Base-by-base conservation (phyloP, 1,140 invertebrate genomes). In the Drosophila nigrodunni region DNA sequence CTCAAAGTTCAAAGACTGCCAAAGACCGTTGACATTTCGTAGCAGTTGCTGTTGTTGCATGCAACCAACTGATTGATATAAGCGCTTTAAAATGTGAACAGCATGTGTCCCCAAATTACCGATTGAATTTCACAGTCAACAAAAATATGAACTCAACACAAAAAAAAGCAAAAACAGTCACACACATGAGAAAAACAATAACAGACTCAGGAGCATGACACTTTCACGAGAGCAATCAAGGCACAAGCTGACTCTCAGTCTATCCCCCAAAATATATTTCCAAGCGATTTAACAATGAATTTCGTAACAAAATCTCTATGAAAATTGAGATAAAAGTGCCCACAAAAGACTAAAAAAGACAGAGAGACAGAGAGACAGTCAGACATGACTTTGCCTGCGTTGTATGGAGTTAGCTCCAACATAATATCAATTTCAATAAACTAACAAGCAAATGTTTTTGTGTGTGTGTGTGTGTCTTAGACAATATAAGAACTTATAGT, bases 401-500 rank as follows among this genome's bases (percentile, higher is more conserved):
- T 69, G 69, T 60, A 74, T 43, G 50, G 11, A 74, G 71, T 74
- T 68, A 44, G 74, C 54, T 83, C 77, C 59, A 72, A 54, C 74
- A 80, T 89, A 88, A 88, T 88, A 88, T 88, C 83, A 83, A 88
- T 88, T 87, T 88, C 83, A 88, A 88, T 88, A 88, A 83, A 89
- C 82, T 88, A 88, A 83, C 82, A 82, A 88, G 73, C 77, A 88
- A 82, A 82, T 88, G 78, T 87, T 25, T 54, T 5, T 25, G 21
- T 18, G 11, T 18, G 2, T 18, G 2, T 76, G 46, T 52, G 49
- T 58, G 46, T 70, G 44, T 66, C 59, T 37, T 57, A 46, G 30
- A 8, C 39, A 49, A 61, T 80, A 78, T 68, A 59, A 41, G 44
- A 88, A 71, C 69, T 78, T 78, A 78, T 78, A 60, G 58, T 46